Evolutionary conservation across 2,113 vertebrate species (phyloP).

Genomic region (Apodemus speciosus): DNA sequence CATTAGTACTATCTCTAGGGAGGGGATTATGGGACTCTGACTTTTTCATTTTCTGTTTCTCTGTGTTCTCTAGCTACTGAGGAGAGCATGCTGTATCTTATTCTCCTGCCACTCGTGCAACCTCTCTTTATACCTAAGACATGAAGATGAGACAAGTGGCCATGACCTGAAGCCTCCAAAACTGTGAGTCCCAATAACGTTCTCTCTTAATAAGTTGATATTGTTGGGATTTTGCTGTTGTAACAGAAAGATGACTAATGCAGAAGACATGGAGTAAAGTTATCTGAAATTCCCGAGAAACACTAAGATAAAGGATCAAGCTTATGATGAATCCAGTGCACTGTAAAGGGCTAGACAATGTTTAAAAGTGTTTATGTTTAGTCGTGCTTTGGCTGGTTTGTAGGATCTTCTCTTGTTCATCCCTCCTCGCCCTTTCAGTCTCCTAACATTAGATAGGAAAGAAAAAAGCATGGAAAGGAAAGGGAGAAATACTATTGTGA

Average conservation of each 20-base stretch:
- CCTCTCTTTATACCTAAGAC: background rate
- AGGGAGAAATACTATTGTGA: no score
- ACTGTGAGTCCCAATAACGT: background rate
- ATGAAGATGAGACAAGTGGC: background rate
- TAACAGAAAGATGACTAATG: background rate
- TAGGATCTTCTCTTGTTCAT: no score
- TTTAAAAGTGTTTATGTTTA: background rate
- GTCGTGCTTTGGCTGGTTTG: no score
- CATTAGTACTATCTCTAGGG: background rate
- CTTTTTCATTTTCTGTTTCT: background rate
- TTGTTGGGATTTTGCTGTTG: background rate
- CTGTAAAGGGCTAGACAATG: background rate
- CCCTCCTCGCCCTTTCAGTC: no score
- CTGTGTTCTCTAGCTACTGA: background rate
- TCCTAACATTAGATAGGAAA: no score
- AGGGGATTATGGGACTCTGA: background rate
- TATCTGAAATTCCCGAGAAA: slow-evolving; percentile 24
- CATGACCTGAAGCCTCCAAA: background rate
- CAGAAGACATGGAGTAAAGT: background rate
- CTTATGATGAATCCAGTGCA: background rate
- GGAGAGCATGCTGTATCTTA: background rate
- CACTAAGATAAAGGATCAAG: slow-evolving; percentile 13
- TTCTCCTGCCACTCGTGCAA: background rate
- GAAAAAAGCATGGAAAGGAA: no score
- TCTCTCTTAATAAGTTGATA: background rate